Base-by-base conservation (phyloP, 2,888 invertebrate species). In the Meta bourneti region DNA sequence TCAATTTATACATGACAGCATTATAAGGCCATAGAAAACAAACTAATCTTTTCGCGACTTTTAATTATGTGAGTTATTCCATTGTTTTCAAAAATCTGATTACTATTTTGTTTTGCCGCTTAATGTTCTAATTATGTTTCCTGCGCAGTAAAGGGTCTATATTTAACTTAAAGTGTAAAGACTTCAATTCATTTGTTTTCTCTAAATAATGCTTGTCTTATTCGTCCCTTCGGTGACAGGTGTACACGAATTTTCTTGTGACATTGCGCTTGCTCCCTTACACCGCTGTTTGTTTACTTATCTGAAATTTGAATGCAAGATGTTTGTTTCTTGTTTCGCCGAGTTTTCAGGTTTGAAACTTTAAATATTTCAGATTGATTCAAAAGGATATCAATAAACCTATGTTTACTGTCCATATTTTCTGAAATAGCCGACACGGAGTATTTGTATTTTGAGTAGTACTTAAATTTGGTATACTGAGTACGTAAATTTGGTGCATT, bases 101-200 rank as follows among this genome's bases (percentile, higher is more conserved):
- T 72, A 7, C 48, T 1, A 6, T 8, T 13, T 7, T 48, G 34
- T 20, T 74, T 84, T 61, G n/a, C 78, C 52, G 61, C 61, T 61
- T 52, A 61, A 84, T 84, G 74, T n/a, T 84, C 74, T 84, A 84
- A 84, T 84, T 84, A 84, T 54, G 54, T 52, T 84, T 83, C 54
- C 54, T 84, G 75, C 84, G 84, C 84, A 84, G 61, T 74, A n/a
- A 74, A 20, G 13, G 49, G 48, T 84, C 84, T 84, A 84, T 74
- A 84, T 75, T 75, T 84, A 84, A 84, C 84, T 74, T 34, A 61
- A 61, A 61, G 54, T 71, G 82, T 20, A 34, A 61, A 74, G 61
- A 49, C 34, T 75, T 74, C n/a, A 61, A 75, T 84, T 84, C 84
- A 74, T 54, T 84, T 84, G 84, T 84, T 75, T 74, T n/a, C 54